Conservation (phyloP, 2,797 vertebrate genomes). For the Coregonus sp. region DNA sequence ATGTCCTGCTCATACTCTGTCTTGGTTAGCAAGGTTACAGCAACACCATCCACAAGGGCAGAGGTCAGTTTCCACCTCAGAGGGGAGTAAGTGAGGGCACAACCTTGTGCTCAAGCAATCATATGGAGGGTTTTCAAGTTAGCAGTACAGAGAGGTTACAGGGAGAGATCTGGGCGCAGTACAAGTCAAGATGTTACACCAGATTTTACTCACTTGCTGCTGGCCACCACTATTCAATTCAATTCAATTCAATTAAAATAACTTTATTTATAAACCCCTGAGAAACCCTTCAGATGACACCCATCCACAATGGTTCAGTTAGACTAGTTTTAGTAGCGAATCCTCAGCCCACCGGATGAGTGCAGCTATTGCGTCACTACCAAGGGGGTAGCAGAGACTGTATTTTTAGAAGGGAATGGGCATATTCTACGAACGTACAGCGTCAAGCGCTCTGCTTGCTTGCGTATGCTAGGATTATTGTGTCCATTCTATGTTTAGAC, state of each 20-base stretch:
- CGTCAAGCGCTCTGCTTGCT: constrained; percentile 72
- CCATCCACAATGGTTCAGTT: background rate
- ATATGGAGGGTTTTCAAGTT: background rate
- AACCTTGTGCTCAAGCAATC: constrained; percentile 1
- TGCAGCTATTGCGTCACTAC: constrained; percentile 67
- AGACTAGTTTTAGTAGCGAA: constrained; percentile 15
- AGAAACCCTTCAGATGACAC: background rate
- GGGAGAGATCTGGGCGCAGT: background rate
- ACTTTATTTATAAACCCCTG: background rate
- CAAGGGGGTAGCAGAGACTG: constrained; percentile 48
- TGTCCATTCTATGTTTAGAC: constrained; percentile 71
- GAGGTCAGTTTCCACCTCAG: constrained; percentile 16
- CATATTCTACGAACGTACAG: constrained; percentile 70
- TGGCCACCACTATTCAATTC: background rate
- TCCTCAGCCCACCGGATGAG: constrained; percentile 15
- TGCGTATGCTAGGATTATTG: constrained; percentile 75
- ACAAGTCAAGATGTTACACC: background rate
- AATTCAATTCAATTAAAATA: background rate
- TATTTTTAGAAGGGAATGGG: constrained; percentile 75
- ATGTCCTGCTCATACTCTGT: background rate
- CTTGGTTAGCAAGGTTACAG: background rate
- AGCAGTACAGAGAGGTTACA: background rate
- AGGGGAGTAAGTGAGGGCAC: constrained; percentile 10
- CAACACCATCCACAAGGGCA: background rate
- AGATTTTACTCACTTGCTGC: background rate